Conservation (phyloP, 2,888 invertebrate genomes). For the Argyra leucocephala region DNA sequence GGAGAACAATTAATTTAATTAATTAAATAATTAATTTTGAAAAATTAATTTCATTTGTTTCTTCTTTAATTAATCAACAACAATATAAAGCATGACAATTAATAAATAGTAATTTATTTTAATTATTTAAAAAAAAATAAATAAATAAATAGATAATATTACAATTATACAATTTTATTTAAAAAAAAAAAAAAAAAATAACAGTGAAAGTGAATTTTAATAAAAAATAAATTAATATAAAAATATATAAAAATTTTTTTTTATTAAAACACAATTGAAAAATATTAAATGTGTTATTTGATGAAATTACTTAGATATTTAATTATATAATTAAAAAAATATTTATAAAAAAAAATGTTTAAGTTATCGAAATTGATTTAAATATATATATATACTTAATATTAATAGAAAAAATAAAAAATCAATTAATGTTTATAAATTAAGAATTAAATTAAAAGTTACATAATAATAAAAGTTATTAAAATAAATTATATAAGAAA, state of each 20-base stretch:
- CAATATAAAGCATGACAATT: too few relatives aligned
- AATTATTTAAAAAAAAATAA: neutral
- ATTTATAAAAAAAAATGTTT: too few relatives aligned
- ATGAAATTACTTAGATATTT: neutral
- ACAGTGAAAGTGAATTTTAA: neutral
- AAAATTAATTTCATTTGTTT: neutral
- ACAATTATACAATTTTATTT: neutral
- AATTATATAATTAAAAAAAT: neutral
- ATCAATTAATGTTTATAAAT: conserved; percentile 20
- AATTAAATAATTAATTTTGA: conserved; percentile 15
- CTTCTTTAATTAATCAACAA: neutral
- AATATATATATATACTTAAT: too few relatives aligned
- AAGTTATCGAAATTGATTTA: too few relatives aligned
- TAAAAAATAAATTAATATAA: too few relatives aligned
- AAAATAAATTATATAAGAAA: conserved; percentile 9
- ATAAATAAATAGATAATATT: neutral
- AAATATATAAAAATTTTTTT: too few relatives aligned
- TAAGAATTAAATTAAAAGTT: conserved; percentile 13
- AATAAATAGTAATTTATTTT: too few relatives aligned
- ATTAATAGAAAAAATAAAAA: conserved; percentile 7
- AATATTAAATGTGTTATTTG: too few relatives aligned
- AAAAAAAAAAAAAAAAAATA: neutral
- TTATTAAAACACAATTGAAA: too few relatives aligned
- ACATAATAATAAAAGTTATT: neutral
- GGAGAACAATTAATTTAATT: conserved; percentile 16